Percentiles rank a stretch among this genome's conserved stretches.
Evolutionary conservation across 2,797 vertebrate species (phyloP).

Genomic region (Oreonectes daqikongensis): DNA sequence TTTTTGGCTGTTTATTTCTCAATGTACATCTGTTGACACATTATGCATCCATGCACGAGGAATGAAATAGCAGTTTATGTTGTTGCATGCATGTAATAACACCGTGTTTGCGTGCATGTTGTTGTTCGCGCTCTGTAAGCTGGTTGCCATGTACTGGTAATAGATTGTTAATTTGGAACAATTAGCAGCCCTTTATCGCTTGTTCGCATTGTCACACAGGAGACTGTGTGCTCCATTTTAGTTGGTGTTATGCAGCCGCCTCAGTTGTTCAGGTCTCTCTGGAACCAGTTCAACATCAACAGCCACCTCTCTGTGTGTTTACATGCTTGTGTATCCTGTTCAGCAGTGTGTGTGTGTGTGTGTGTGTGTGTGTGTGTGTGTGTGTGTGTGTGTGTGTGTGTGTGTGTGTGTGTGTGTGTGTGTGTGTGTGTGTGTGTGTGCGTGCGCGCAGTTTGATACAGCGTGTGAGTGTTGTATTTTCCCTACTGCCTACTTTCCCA

Average conservation of each 20-base stretch:
- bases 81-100: neutral
- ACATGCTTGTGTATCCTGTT: constrained; percentile 66
- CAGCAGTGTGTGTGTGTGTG: constrained; percentile 45
- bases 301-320: constrained; percentile 65
- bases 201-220: constrained; percentile 26
- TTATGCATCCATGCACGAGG: neutral
- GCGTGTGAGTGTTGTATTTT: too few species aligned
- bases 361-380: constrained; percentile 59
- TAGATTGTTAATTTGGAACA: constrained; percentile 36
- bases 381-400: constrained; percentile 73
- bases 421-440: constrained; percentile 58
- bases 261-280: constrained; percentile 36
- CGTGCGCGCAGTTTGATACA: too few species aligned
- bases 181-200: constrained; percentile 41
- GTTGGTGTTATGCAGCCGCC: constrained; percentile 33
- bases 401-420: too few species aligned
- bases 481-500: constrained; percentile 60
- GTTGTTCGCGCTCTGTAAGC: neutral
- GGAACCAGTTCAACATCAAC: constrained; percentile 46
- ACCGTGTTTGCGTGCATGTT: neutral
- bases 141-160: constrained; percentile 18
- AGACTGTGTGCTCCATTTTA: constrained; percentile 19
- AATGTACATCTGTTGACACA: neutral
- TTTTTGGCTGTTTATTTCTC: neutral
- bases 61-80: neutral